phyloP scores from a whole-genome alignment of 92 coral and sea anemone genomes.

The Epizoanthus scotinus region DNA sequence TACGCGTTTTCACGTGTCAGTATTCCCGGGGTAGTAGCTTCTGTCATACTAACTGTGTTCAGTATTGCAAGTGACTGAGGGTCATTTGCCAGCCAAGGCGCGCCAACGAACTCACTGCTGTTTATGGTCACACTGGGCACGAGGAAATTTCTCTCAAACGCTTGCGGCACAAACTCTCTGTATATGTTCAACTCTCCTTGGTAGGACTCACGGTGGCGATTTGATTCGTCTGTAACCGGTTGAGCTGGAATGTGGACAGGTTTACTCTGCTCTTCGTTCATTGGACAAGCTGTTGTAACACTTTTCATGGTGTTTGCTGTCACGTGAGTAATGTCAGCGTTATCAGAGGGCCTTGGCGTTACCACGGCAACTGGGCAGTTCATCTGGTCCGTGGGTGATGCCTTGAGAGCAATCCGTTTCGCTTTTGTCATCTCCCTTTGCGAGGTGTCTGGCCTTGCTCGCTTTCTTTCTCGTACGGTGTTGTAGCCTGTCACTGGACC shows the following conservation, averaged over 20 bases:
- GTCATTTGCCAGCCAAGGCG: conserved; percentile 70
- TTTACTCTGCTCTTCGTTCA: neutral
- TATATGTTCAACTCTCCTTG: conserved; percentile 12
- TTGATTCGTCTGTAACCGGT: neutral
- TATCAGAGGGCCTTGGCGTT: conserved; percentile 8
- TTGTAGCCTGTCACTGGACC: neutral
- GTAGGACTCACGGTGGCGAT: conserved; percentile 2
- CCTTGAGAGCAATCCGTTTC: conserved; percentile 11
- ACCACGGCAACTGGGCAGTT: conserved; percentile 32
- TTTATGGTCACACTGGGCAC: conserved; percentile 46
- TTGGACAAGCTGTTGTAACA: neutral
- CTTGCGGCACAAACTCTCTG: conserved; percentile 6
- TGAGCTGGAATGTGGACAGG: neutral
- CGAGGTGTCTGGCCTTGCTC: neutral
- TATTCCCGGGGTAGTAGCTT: conserved; percentile 39
- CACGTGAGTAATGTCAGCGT: neutral
- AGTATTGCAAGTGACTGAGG: conserved; percentile 65
- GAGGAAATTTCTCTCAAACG: conserved; percentile 62
- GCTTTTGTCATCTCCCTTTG: conserved; percentile 7
- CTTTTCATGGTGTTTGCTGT: conserved; percentile 12
- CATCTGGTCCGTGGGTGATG: neutral
- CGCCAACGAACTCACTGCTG: conserved; percentile 54
- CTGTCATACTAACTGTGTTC: conserved; percentile 59
- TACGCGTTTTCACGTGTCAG: conserved; percentile 28
- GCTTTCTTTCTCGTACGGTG: conserved; percentile 10